Evolutionary conservation across 2,113 vertebrate genomes (phyloP).

Genomic region (Lethenteron camtschaticum): DNA sequence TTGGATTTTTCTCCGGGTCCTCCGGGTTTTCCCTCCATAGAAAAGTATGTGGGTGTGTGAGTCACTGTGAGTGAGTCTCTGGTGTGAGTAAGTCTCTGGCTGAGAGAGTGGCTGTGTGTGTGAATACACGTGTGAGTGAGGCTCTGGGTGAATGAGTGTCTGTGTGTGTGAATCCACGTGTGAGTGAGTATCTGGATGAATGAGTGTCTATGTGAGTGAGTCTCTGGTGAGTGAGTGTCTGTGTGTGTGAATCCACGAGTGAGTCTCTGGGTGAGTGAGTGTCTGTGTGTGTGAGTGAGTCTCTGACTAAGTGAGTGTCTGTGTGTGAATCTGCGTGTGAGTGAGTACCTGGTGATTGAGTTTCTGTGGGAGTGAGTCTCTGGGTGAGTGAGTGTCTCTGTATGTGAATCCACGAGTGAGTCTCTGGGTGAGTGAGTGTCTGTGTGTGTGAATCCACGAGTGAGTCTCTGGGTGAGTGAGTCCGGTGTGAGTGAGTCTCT

Average conservation of each 20-base stretch:
- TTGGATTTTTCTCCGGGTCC: no score
- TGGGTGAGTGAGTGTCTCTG: not conserved
- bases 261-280: not conserved
- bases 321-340: not conserved
- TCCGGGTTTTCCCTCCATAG: no score
- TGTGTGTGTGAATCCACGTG: not conserved
- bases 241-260: not conserved
- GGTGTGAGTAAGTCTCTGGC: not conserved
- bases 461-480: no score
- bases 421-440: not conserved
- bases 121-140: not conserved
- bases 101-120: not conserved
- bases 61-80: not conserved
- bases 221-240: not conserved
- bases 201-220: not conserved
- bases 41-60: not conserved
- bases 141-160: not conserved
- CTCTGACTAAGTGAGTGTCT: not conserved
- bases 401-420: not conserved
- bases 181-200: not conserved
- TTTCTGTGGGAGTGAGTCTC: not conserved
- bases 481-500: not conserved
- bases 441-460: not conserved
- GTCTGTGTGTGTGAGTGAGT: not conserved
- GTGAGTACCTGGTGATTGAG: not conserved